A percentile compares a stretch with the other conserved stretches of the same genome.
Conservation (phyloP, 2,888 invertebrate genomes). For the Acleris sparsana region DNA sequence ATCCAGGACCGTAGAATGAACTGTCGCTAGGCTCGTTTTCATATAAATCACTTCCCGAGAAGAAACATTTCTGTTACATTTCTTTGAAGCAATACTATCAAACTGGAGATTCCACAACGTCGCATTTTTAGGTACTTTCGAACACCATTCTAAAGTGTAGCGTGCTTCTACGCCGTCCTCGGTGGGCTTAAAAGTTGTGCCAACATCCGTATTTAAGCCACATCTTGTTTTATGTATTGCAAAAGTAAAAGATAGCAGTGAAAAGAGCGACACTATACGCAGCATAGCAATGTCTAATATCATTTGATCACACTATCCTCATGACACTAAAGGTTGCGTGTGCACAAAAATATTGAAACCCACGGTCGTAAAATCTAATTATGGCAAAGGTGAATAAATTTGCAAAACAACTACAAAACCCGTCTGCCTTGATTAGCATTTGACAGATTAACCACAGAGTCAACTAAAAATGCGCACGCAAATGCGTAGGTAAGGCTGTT, state of each 20-base stretch:
- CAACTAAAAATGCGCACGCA: too few species aligned
- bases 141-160: slow-evolving; percentile 34
- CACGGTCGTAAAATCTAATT: slow-evolving; percentile 7
- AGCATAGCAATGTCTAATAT: slow-evolving; percentile 25
- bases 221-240: slow-evolving; percentile 22
- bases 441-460: not conserved
- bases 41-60: too few species aligned
- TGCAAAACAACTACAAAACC: slow-evolving; percentile 21
- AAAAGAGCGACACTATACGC: slow-evolving; percentile 12
- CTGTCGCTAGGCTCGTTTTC: too few species aligned
- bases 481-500: too few species aligned
- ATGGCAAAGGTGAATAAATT: slow-evolving; percentile 14
- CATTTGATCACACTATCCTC: slow-evolving; percentile 12
- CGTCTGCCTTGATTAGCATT: not conserved
- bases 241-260: slow-evolving; percentile 11
- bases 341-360: not conserved
- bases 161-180: slow-evolving; percentile 20
- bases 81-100: not conserved
- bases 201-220: slow-evolving; percentile 8
- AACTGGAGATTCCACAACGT: slow-evolving; percentile 18
- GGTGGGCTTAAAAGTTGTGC: slow-evolving; percentile 20
- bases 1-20: slow-evolving; percentile 6
- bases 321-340: not conserved
- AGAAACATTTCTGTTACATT: too few species aligned
- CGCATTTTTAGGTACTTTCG: slow-evolving; percentile 10